Evolutionary conservation across 2,113 vertebrate genomes (phyloP).

Genomic region (Pituophis catenifer): DNA sequence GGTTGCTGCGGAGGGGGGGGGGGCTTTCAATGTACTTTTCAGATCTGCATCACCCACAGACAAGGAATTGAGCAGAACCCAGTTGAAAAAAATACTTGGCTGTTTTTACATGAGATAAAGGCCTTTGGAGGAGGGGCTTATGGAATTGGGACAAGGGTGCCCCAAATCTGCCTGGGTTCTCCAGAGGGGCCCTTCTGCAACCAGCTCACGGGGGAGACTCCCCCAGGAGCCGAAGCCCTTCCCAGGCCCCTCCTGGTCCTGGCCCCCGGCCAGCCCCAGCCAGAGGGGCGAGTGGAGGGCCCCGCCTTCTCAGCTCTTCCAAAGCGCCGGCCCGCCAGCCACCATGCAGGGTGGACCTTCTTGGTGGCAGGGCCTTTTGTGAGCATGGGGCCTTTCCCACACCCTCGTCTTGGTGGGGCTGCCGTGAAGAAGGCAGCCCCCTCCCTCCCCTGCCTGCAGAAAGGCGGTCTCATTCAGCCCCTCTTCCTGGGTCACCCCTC

Average conservation of each 20-base stretch:
- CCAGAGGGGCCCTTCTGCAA: neutral
- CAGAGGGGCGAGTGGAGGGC: neutral
- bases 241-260: neutral
- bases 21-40: slow-evolving; percentile 54
- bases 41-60: neutral
- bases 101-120: neutral
- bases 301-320: neutral
- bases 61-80: slow-evolving; percentile 43
- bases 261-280: neutral
- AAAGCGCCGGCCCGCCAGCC: too few species aligned
- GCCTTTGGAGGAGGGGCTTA: neutral
- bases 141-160: neutral
- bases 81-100: neutral
- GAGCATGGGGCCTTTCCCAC: neutral
- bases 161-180: neutral
- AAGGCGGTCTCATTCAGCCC: too few species aligned
- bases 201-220: too few species aligned
- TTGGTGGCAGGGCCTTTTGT: neutral
- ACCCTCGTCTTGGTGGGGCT: neutral
- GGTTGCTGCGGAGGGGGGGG: neutral
- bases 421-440: neutral
- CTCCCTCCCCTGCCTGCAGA: too few species aligned
- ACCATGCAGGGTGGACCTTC: neutral
- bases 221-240: neutral
- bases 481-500: neutral